Base-by-base conservation (phyloP, 2,113 vertebrate species). In the Hydrolagus affinis region DNA sequence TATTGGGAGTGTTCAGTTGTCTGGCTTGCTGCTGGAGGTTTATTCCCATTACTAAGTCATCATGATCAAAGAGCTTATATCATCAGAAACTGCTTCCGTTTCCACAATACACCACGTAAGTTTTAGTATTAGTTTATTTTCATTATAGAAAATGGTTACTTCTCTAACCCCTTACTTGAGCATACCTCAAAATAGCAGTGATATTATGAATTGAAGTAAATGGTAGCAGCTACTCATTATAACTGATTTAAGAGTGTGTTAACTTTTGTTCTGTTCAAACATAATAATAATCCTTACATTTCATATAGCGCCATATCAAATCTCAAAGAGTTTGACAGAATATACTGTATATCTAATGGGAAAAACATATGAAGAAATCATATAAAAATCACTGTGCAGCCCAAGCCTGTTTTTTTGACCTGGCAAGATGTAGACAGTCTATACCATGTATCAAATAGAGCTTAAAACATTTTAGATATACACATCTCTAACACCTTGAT, bases 51-150 rank as follows among this genome's bases (percentile, higher is more conserved):
- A 44, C 44, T 44, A 6, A 44, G 44, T 44, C 44, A 44, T 44
- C 44, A 6, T 64, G 60, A 21, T 28, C 60, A 68, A 83, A 32
- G 28, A 83, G 14, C 19, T 30, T 19, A 83, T 66, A 10, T 30
- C 23, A 64, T 8, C 2, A 66, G 77, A 80, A 76, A 21, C 62
- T 9, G 66, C 17, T n/a, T 66, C 0, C 21, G 17, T 25, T 83
- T 15, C 19, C 32, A 21, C 30, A 32, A 19, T 66, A 66, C 15
- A 19, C 62, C 8, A 11, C 17, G 66, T 83, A 25, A 21, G 56
- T 75, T 75, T 75, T 75, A 75, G 56, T 44, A 44, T 44, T 75
- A 56, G 32, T 56, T 75, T 57, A 44, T 57, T 75, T 75, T 75
- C 32, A 19, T 21, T 56, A 56, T 3, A 75, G 72, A 75, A 75